A percentile compares a stretch with the other conserved stretches of the same genome.
These are phyloP conservation scores for Ganaspis brasiliensis DNA, from an alignment of 2,888 invertebrate species.

Conservation along the genomic window DNA sequence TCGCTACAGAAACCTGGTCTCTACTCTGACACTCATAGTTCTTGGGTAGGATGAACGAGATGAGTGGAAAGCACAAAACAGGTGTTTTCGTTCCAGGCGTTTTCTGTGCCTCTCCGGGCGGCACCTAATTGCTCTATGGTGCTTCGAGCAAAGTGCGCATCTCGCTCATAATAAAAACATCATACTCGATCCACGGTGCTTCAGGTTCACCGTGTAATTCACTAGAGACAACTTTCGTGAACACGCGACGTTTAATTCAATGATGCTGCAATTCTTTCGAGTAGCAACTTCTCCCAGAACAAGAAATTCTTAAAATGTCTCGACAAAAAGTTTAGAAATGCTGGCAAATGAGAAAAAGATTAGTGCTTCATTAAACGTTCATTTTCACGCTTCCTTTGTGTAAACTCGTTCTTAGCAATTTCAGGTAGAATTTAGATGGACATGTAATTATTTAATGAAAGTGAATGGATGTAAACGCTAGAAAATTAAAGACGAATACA, in stretches of 20 bases:
- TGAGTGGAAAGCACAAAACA: constrained; percentile 45
- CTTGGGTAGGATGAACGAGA: constrained; percentile 44
- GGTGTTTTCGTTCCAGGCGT: constrained; percentile 47
- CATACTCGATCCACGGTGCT: constrained; percentile 27
- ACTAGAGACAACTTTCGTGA: constrained; percentile 39
- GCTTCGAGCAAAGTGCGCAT: constrained; percentile 25
- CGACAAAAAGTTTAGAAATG: background rate
- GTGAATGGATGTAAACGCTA: too few relatives aligned
- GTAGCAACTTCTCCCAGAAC: constrained; percentile 22
- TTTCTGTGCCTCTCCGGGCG: constrained; percentile 21
- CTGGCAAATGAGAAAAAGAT: constrained; percentile 32
- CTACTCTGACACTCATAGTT: constrained; percentile 30
- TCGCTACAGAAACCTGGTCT: constrained; percentile 36
- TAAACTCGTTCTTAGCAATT: background rate
- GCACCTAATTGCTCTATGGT: constrained; percentile 38
- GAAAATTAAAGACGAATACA: too few relatives aligned
- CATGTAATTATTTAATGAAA: too few relatives aligned
- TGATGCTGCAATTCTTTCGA: constrained; percentile 38
- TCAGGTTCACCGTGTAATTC: constrained; percentile 46
- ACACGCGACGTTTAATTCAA: constrained; percentile 47
- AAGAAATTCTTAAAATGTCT: constrained; percentile 29
- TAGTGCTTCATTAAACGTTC: constrained; percentile 15
- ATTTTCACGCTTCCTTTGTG: constrained; percentile 3
- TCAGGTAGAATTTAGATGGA: too few relatives aligned
- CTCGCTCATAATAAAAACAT: constrained; percentile 48